Percentiles rank a stretch among this genome's conserved stretches.
These are phyloP conservation scores for Seriola quinqueradiata DNA, from an alignment of 2,113 vertebrate species.

Conservation along the genomic window DNA sequence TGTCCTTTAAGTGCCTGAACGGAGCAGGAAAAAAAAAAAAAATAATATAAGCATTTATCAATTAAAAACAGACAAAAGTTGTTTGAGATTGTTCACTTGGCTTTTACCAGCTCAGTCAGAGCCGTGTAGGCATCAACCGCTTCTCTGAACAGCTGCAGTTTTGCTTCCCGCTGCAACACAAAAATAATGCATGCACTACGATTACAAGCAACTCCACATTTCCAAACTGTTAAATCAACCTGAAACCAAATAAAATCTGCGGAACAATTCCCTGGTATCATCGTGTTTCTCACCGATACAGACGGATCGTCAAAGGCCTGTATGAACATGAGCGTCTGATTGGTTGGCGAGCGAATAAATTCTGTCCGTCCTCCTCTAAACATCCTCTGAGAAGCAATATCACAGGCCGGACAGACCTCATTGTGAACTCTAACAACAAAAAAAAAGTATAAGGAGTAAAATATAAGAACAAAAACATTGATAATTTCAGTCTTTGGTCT, in stretches of 20 bases:
- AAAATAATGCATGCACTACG: neutral
- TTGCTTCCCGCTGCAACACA: conserved; percentile 81
- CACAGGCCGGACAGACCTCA: conserved; percentile 84
- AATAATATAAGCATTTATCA: neutral
- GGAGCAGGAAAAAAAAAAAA: neutral
- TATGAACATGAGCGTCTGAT: conserved; percentile 83
- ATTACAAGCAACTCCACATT: neutral
- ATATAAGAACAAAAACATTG: neutral
- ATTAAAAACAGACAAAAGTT: neutral
- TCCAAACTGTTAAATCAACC: neutral
- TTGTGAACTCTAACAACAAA: conserved; percentile 81
- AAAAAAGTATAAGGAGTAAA: neutral
- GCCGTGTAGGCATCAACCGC: conserved; percentile 82
- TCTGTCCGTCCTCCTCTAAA: conserved; percentile 87
- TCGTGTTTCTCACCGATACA: conserved; percentile 76
- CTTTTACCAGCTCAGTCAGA: conserved; percentile 82
- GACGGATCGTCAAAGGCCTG: conserved; percentile 77
- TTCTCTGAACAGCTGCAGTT: conserved; percentile 82
- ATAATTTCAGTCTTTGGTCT: neutral
- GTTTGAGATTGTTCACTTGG: neutral
- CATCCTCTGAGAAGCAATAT: conserved; percentile 86
- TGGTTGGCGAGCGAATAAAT: conserved; percentile 87
- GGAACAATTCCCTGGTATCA: neutral
- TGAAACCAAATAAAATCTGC: neutral
- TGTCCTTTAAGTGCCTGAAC: conserved; percentile 84